Evolutionary conservation across 1,140 invertebrate genomes (phyloP).

Genomic region (Drosophila orosa): DNA sequence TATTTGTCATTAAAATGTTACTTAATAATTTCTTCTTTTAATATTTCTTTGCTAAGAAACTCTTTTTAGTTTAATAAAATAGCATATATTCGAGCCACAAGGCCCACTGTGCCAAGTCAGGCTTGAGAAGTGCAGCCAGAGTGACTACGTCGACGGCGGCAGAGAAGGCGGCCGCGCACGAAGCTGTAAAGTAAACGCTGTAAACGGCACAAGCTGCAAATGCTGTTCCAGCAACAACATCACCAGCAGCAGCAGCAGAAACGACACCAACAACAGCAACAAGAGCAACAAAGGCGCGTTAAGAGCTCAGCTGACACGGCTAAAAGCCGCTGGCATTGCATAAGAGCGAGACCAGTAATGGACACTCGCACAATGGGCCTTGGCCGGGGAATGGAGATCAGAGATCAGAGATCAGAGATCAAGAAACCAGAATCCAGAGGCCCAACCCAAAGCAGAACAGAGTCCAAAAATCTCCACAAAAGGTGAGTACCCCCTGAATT

Average conservation of each 20-base stretch:
- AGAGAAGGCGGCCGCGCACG: constrained; percentile 9
- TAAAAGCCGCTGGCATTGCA: constrained; percentile 37
- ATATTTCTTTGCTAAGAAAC: too few species aligned
- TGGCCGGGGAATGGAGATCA: constrained; percentile 23
- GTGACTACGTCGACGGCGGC: constrained; percentile 4
- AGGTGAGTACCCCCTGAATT: background rate
- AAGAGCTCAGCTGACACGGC: constrained; percentile 34
- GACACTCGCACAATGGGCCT: constrained; percentile 26
- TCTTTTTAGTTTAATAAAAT: background rate
- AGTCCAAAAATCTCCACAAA: background rate
- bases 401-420: background rate
- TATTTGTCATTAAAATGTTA: too few species aligned
- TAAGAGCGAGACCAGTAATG: constrained; percentile 36
- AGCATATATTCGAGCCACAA: too few species aligned
- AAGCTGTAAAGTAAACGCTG: constrained; percentile 52
- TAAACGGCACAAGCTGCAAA: constrained; percentile 70
- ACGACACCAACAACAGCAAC: background rate
- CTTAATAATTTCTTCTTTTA: too few species aligned
- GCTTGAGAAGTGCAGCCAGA: constrained; percentile 38
- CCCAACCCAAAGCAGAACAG: background rate
- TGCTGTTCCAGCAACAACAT: constrained; percentile 40
- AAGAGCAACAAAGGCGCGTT: constrained; percentile 20
- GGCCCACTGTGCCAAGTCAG: constrained; percentile 24
- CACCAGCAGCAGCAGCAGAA: background rate
- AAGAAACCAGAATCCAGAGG: background rate